Evolutionary conservation across 2,888 invertebrate species (phyloP).

Genomic region (Aproaerema taeniolella): DNA sequence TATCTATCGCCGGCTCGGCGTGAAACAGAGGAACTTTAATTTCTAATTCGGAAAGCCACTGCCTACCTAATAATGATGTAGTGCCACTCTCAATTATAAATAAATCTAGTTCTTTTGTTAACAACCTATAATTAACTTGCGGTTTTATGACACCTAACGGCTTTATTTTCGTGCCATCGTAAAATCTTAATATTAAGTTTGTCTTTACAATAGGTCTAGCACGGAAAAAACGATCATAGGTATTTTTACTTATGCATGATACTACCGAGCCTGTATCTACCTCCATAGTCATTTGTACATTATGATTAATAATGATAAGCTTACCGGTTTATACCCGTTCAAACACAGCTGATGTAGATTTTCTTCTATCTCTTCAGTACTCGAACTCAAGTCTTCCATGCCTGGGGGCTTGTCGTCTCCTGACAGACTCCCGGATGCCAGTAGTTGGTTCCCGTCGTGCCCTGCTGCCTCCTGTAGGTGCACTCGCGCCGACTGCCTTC

Average conservation of each 20-base stretch:
- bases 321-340: slow-evolving; percentile 3
- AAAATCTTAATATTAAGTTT: slow-evolving; percentile 9
- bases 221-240: neutral
- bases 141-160: slow-evolving; percentile 20
- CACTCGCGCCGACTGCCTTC: neutral
- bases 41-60: slow-evolving; percentile 18
- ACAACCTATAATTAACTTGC: slow-evolving; percentile 5
- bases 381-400: neutral
- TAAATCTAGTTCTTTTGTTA: slow-evolving; percentile 11
- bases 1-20: neutral
- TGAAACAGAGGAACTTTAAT: slow-evolving; percentile 2
- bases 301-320: neutral
- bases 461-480: neutral
- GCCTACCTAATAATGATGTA: slow-evolving; percentile 19
- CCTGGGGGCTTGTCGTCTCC: too few species aligned
- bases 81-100: slow-evolving; percentile 18
- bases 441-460: neutral
- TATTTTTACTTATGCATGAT: slow-evolving; percentile 1
- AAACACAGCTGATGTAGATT: neutral
- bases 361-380: neutral
- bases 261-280: slow-evolving; percentile 1
- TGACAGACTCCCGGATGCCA: too few species aligned
- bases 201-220: neutral
- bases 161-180: slow-evolving; percentile 9
- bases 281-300: neutral